Evolutionary conservation across 2,797 vertebrate genomes (phyloP).

Genomic region (Rhynchonycteris naso): DNA sequence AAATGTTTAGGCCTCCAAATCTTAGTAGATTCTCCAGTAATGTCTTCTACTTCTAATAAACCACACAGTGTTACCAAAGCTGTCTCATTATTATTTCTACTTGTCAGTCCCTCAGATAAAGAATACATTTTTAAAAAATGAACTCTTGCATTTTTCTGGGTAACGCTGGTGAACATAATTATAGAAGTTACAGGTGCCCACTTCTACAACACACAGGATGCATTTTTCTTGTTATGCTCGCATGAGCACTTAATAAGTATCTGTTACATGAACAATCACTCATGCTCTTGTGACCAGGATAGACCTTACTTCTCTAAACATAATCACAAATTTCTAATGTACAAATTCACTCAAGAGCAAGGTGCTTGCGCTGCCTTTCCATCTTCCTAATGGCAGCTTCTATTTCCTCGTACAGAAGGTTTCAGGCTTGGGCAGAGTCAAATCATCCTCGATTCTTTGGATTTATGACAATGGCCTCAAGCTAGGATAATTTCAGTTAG

Average conservation of each 20-base stretch:
- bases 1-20: neutral
- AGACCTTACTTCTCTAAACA: neutral
- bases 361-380: neutral
- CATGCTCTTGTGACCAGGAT: neutral
- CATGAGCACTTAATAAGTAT: neutral
- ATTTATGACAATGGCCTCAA: neutral
- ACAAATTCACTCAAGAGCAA: neutral
- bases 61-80: neutral
- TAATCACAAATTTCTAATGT: neutral
- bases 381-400: neutral
- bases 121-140: neutral
- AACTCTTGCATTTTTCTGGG: too few relatives aligned
- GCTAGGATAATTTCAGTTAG: neutral
- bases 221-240: neutral
- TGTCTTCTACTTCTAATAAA: neutral
- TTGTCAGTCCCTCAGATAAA: constrained; percentile 9
- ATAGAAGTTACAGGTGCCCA: too few relatives aligned
- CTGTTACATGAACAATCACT: neutral
- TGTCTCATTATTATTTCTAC: neutral
- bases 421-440: neutral
- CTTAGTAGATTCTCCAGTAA: neutral
- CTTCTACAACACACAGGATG: neutral
- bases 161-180: too few relatives aligned
- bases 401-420: constrained; percentile 8
- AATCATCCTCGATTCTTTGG: neutral